Evolutionary conservation across 2,113 vertebrate species (phyloP).

Genomic region (Cacatua alba): DNA sequence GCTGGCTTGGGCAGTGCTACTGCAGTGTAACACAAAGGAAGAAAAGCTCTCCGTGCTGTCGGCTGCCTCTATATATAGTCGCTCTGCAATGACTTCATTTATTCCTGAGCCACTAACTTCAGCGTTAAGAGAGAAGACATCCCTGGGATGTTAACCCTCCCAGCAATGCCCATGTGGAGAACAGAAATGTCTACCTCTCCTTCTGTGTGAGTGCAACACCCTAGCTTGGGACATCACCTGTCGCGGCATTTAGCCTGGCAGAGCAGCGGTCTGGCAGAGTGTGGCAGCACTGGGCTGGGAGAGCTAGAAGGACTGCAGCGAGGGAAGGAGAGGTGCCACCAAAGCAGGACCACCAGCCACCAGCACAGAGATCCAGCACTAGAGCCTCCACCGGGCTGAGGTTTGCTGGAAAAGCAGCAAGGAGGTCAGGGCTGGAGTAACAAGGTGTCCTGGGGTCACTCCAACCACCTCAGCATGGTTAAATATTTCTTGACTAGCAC

Average conservation of each 20-base stretch:
- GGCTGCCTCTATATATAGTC: conserved; percentile 19
- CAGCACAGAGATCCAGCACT: not conserved
- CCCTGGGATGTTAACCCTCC: not conserved
- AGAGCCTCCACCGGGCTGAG: not conserved
- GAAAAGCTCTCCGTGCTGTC: not conserved
- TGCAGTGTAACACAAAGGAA: conserved; percentile 4
- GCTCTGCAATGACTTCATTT: conserved; percentile 25
- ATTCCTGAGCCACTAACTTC: conserved; percentile 20
- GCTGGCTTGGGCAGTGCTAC: not conserved
- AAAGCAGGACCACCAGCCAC: not conserved
- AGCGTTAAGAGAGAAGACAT: not conserved
- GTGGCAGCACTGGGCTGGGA: not conserved
- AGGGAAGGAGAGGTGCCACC: not conserved
- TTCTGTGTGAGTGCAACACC: not conserved
- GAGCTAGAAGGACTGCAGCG: not conserved
- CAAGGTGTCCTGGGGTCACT: not conserved
- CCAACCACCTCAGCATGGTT: not conserved
- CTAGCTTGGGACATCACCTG: not conserved
- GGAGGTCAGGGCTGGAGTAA: not conserved
- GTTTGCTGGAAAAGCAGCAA: not conserved
- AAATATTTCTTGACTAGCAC: not conserved
- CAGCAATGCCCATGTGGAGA: not conserved
- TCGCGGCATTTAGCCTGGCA: not conserved
- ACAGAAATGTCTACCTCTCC: not conserved
- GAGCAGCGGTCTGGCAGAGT: not conserved